Evolutionary conservation across 2,113 vertebrate species (phyloP), one percentile per base, ranked within the genome.

Genomic region (Phocoena sinus): DNA sequence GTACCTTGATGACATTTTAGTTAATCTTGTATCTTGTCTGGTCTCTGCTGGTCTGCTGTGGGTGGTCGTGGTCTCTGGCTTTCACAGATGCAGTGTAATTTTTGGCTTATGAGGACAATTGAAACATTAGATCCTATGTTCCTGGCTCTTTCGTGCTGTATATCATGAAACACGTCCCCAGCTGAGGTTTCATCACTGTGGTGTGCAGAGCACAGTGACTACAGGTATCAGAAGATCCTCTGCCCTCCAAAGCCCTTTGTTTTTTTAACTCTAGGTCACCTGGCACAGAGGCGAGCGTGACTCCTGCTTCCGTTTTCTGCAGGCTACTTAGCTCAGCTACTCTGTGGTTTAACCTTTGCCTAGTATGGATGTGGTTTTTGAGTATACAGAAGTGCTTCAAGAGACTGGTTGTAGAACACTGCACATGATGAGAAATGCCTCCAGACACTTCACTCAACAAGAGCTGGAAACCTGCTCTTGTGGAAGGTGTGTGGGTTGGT

Each of bases 121-220:
- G 86, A 90, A 83, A 91, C 60, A 6, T 67, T 38, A 4, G 47
- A 38, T 0, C 1, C 94, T 93, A 15, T 44, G 58, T 96, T 74
- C 17, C 36, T 80, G 73, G 26, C 28, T 20, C 2, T 80, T 74
- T 15, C 13, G 0, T 90, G 74, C 58, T 0, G 0, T 23, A 47
- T 20, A 33, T 90, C 25, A 33, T 20, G 18, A 94, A 91, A 67
- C 88, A 90, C 63, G 36, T 74, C 91, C 79, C 93, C 83, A 91
- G 0, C 0, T 0, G 89, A 70, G 25, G 5, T 83, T 62, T 80
- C 58, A 28, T 60, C 86, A 79, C 25, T 63, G 28, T 44, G 14
- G 63, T 18, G 5, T 62, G 56, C 89, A 74, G 90, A 92, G 58
- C 33, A 6, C 38, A 0, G 0, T 26, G 68, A n/a, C 31, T 60